A percentile compares a stretch with the other conserved stretches of the same genome.
These are phyloP conservation scores for Sitobion miscanthi DNA, from an alignment of 1,140 invertebrate genomes.

Conservation along the genomic window DNA sequence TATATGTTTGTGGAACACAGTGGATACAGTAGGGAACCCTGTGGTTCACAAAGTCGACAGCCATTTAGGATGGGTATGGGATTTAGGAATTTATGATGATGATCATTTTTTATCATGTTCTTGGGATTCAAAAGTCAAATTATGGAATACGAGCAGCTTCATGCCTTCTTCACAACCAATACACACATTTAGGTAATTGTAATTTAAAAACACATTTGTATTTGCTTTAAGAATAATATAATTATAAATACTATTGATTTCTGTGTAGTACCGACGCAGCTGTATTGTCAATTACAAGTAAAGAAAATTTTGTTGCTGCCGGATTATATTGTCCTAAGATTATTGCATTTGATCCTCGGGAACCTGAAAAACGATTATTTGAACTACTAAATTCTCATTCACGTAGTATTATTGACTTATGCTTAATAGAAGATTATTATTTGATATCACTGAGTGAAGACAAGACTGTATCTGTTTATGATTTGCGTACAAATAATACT, in stretches of 20 bases:
- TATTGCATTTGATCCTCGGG: conserved; percentile 39
- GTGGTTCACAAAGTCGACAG: conserved; percentile 26
- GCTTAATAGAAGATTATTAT: conserved; percentile 45
- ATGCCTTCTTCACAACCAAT: not conserved
- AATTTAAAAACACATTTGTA: not conserved
- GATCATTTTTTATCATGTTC: conserved; percentile 48
- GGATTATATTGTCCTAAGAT: conserved; percentile 32
- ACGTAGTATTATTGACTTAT: conserved; percentile 44
- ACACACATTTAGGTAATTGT: conserved; percentile 36
- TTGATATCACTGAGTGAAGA: conserved; percentile 51
- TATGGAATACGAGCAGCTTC: conserved; percentile 37
- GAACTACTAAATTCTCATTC: conserved; percentile 29
- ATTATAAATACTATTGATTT: not conserved
- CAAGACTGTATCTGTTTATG: conserved; percentile 31
- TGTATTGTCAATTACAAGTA: conserved; percentile 20
- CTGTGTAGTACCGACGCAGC: not conserved
- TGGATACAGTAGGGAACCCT: not conserved
- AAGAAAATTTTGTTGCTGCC: conserved; percentile 49
- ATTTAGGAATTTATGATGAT: conserved; percentile 27
- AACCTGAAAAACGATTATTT: conserved; percentile 38
- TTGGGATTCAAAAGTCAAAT: conserved; percentile 44
- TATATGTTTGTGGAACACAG: conserved; percentile 28
- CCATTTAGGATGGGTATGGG: conserved; percentile 45
- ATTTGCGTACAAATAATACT: conserved; percentile 35
- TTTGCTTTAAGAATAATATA: not conserved